These are phyloP conservation scores for Leptoclinus maculatus DNA, from an alignment of 2,797 vertebrate genomes.

Conservation along the genomic window DNA sequence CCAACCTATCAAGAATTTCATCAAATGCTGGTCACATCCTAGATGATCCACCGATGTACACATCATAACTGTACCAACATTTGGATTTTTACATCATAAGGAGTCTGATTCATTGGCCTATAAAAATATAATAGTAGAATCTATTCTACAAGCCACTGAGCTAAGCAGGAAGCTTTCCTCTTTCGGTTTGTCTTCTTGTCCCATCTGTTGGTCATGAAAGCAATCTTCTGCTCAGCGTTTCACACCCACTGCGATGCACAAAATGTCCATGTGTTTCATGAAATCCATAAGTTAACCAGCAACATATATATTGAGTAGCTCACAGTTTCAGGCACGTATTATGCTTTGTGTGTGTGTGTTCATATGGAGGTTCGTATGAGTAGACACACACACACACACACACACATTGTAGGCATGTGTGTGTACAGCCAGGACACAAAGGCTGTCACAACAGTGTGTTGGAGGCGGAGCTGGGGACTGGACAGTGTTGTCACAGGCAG, in stretches of 20 bases:
- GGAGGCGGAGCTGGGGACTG: constrained; percentile 31
- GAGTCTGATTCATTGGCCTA: neutral
- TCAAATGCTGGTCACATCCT: neutral
- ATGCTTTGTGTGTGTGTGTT: neutral
- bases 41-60: neutral
- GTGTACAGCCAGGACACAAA: constrained; percentile 44
- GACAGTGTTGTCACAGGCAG: constrained; percentile 61
- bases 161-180: neutral
- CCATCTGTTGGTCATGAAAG: neutral
- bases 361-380: neutral
- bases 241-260: neutral
- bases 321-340: neutral
- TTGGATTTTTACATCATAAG: neutral
- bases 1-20: neutral
- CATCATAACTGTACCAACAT: neutral
- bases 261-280: neutral
- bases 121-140: neutral
- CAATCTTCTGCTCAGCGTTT: neutral
- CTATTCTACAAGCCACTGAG: neutral
- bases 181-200: neutral
- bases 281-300: neutral
- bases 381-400: neutral
- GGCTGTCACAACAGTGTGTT: constrained; percentile 51
- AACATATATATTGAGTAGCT: neutral
- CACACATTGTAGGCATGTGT: constrained; percentile 17